A percentile compares a stretch with the other conserved stretches of the same genome.
Evolutionary conservation across 2,888 invertebrate genomes (phyloP).

Genomic region (Venusia cambrica): DNA sequence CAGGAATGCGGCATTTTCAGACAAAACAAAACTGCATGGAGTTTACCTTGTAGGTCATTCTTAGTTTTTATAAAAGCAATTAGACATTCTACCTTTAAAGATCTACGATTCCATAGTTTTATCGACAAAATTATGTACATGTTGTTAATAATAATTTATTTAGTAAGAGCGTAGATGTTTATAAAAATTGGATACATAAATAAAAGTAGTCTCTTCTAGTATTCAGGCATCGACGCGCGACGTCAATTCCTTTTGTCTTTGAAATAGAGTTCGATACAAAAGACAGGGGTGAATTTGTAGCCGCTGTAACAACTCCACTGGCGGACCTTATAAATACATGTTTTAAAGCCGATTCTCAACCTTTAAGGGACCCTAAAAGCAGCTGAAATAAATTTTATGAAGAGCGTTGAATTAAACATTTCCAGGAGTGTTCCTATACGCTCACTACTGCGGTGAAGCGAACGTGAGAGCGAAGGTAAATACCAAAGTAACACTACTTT

Average conservation of each 20-base stretch:
- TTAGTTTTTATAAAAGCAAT: too few species aligned
- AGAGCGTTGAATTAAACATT: slow-evolving; percentile 13
- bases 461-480: too few species aligned
- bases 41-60: too few species aligned
- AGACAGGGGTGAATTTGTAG: slow-evolving; percentile 57
- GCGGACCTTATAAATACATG: slow-evolving; percentile 30
- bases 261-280: slow-evolving; percentile 41
- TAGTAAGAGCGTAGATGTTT: too few species aligned
- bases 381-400: slow-evolving; percentile 11
- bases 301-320: slow-evolving; percentile 34
- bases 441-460: not conserved
- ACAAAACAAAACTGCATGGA: too few species aligned
- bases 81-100: too few species aligned
- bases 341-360: slow-evolving; percentile 11
- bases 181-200: slow-evolving; percentile 1
- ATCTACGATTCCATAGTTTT: too few species aligned
- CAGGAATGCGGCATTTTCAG: too few species aligned
- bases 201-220: slow-evolving; percentile 28
- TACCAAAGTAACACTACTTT: too few species aligned
- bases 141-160: too few species aligned
- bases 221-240: slow-evolving; percentile 19
- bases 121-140: too few species aligned
- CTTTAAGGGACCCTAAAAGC: slow-evolving; percentile 14
- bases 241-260: slow-evolving; percentile 40
- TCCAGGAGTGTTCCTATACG: not conserved